phyloP scores from a whole-genome alignment of 2,113 vertebrate genomes.

The Malaclemys terrapin region DNA sequence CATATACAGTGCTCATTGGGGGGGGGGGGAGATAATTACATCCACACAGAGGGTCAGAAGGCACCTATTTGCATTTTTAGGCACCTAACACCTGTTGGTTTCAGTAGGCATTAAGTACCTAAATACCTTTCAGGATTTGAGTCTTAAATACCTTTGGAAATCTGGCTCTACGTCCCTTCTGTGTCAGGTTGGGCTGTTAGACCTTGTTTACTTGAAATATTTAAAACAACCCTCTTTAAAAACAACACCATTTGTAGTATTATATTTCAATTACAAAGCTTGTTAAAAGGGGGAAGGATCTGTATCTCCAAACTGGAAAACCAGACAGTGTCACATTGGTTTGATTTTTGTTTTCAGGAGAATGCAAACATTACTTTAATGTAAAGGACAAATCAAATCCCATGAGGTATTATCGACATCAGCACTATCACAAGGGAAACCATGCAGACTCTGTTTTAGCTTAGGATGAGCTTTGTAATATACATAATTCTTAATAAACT shows the following conservation, averaged over 20 bases:
- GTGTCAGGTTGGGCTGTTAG: background rate
- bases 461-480: background rate
- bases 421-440: background rate
- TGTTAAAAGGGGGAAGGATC: background rate
- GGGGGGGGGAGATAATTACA: background rate
- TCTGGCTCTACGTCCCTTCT: background rate
- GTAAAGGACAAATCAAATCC: background rate
- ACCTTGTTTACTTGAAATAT: background rate
- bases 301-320: background rate
- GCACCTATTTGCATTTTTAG: background rate
- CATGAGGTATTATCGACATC: background rate
- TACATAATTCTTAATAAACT: background rate
- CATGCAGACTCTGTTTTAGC: background rate
- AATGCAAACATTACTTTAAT: background rate
- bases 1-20: background rate
- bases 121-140: background rate
- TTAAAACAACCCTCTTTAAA: background rate
- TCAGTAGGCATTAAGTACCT: background rate
- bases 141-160: background rate
- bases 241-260: background rate
- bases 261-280: background rate
- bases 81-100: background rate
- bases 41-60: background rate
- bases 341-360: background rate
- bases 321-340: rapidly evolving